Evolutionary conservation across 2,888 invertebrate species (phyloP), one percentile per base, ranked within the genome.

Genomic region (Nephrotoma appendiculata): DNA sequence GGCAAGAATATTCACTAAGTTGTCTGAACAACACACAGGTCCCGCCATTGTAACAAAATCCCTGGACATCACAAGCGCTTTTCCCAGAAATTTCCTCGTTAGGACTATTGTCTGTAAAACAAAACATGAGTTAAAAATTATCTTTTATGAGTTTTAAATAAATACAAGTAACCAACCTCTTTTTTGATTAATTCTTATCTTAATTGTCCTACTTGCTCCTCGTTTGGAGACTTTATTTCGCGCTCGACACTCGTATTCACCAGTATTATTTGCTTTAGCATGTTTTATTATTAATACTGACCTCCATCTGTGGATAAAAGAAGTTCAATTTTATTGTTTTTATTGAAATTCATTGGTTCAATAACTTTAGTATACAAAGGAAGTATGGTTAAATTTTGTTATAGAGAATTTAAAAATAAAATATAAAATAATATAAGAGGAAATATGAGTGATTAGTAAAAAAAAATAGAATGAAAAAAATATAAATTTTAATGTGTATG

Each of bases 41-140:
- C 91, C 97, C 97, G 90, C 96, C 96, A 91, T 97, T 97, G 92
- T 96, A 94, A 93, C 97, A 98, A 92, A 95, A 97, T 89, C 48
- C 86, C 31, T 86, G 44, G 31, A 41, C 48, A 83, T 71, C 71
- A 31, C 71, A 71, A 2, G 71, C 3, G 31, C 71, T 71, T 71
- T 71, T 19, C 2, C 71, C 71, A 9, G 71, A 71, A 31, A 71
- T 71, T 31, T 71, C 71, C 11, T 31, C 71, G 11, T 52, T 52
- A 52, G 52, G 52, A 52, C 52, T 52, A 52, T 52, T 52, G 6
- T 31, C 71, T 71, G 9, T 9, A 71, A 71, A 7, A 11, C 0
- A 19, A 71, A 71, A 31, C 71, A 9, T 1, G 3, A 11, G 31
- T 31, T 71, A 71, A 9, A 19, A 9, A 71, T 71, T 11, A 11